phyloP scores from a whole-genome alignment of 2,888 invertebrate genomes.

The Lypha dubia region DNA sequence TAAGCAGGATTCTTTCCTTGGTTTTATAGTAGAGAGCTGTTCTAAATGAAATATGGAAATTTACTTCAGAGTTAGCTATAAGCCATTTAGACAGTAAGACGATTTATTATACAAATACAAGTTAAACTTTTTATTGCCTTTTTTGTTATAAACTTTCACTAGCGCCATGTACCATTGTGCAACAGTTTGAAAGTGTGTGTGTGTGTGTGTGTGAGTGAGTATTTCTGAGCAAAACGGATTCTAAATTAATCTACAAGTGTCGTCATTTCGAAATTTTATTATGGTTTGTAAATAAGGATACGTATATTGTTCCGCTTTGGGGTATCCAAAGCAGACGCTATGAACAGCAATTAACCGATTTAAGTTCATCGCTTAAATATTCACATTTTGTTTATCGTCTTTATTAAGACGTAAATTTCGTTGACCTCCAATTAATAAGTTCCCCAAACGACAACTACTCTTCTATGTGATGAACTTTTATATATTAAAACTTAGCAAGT shows the following conservation, averaged over 20 bases:
- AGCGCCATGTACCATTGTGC: slow-evolving; percentile 1
- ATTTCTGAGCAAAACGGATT: not conserved
- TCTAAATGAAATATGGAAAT: slow-evolving; percentile 33
- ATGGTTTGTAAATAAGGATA: no score
- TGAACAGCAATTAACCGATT: no score
- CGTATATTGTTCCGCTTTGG: no score
- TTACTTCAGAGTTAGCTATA: slow-evolving; percentile 3
- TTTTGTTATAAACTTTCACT: no score
- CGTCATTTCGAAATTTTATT: no score
- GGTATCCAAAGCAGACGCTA: no score
- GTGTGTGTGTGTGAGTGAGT: not conserved
- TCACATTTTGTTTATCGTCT: not conserved
- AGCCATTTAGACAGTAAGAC: slow-evolving; percentile 29
- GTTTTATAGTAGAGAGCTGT: not conserved
- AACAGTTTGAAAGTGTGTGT: slow-evolving; percentile 8
- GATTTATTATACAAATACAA: slow-evolving; percentile 38
- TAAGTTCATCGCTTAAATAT: no score
- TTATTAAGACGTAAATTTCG: not conserved
- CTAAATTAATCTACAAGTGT: no score
- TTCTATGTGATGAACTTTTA: no score
- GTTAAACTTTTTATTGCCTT: slow-evolving; percentile 5
- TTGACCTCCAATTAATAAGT: not conserved
- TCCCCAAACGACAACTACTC: not conserved
- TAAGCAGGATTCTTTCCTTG: not conserved
- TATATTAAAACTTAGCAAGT: not conserved